These are phyloP conservation scores for Gopherus evgoodei DNA, from an alignment of 2,113 vertebrate species.

Conservation along the genomic window DNA sequence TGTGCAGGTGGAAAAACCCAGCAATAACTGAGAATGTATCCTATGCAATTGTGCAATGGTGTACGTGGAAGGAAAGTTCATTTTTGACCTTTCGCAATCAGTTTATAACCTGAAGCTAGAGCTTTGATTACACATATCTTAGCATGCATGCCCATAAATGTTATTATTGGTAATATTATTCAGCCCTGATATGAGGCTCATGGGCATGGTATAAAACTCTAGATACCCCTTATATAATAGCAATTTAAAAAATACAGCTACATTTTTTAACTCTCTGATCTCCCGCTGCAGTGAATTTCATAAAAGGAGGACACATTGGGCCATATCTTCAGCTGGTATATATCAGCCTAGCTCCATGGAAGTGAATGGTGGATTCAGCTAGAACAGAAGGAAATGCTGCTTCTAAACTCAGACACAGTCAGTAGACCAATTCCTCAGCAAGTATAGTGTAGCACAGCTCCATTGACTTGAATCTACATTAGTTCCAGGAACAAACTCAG, in stretches of 20 bases:
- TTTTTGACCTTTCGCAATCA: background rate
- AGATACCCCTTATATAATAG: background rate
- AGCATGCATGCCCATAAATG: background rate
- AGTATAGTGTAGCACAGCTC: background rate
- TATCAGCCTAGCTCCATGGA: background rate
- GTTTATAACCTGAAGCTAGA: background rate
- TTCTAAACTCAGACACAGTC: background rate
- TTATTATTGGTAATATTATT: background rate
- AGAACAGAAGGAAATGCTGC: background rate
- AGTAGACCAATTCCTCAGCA: background rate
- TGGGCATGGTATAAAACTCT: background rate
- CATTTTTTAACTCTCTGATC: background rate
- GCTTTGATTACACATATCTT: background rate
- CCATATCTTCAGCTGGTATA: background rate
- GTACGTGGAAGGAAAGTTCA: background rate
- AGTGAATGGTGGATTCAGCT: background rate
- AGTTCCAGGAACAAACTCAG: background rate
- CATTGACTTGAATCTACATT: background rate
- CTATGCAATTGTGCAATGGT: background rate
- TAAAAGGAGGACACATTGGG: background rate
- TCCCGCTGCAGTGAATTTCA: background rate
- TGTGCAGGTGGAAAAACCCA: background rate
- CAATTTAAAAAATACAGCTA: background rate
- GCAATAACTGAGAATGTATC: background rate
- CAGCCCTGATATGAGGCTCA: background rate